A percentile compares a stretch with the other conserved stretches of the same genome.
These are phyloP conservation scores for Actenoides hombroni DNA, from an alignment of 2,113 vertebrate species.

Conservation along the genomic window DNA sequence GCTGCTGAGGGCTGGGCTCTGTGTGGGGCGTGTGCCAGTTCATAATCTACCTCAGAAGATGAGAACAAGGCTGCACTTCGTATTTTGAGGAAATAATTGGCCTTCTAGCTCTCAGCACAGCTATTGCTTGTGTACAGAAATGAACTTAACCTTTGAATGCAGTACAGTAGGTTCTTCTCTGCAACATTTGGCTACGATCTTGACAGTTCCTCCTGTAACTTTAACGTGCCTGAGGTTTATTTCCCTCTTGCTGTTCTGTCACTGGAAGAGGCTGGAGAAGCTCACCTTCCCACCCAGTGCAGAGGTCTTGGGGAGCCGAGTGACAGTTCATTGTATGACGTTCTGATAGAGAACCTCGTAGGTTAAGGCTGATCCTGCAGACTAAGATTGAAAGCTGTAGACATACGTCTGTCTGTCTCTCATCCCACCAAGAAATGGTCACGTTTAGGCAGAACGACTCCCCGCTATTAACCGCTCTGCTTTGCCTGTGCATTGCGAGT, in stretches of 20 bases:
- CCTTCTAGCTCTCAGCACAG: neutral
- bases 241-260: neutral
- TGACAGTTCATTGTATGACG: accelerated
- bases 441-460: neutral
- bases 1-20: neutral
- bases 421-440: neutral
- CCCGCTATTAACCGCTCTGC: neutral
- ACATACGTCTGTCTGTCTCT: neutral
- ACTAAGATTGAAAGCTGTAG: neutral
- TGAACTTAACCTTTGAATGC: neutral
- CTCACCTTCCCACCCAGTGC: accelerated
- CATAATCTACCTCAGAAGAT: neutral
- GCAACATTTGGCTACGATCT: neutral
- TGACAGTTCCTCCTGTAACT: neutral
- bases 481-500: neutral
- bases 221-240: neutral
- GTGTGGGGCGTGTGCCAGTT: accelerated
- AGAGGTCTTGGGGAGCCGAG: neutral
- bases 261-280: neutral
- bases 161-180: neutral
- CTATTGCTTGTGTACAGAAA: neutral
- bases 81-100: neutral
- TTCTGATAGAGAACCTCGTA: neutral
- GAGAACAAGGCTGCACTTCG: neutral
- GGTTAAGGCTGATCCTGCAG: accelerated